Evolutionary conservation across 2,797 vertebrate genomes (phyloP), one percentile per base, ranked within the genome.

Genomic region (Zalophus californianus): DNA sequence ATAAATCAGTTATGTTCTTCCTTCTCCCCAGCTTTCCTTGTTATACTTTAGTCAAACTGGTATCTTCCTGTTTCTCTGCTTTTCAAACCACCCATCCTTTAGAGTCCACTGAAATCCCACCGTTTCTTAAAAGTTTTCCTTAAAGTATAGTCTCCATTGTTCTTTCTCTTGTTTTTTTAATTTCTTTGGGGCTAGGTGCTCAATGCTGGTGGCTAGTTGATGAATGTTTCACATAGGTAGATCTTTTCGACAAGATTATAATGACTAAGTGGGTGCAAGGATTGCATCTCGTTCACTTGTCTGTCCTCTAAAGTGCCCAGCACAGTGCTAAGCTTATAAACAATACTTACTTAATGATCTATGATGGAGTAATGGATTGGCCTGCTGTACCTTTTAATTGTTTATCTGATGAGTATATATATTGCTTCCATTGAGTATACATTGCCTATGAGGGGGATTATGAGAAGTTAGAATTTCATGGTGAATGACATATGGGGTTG

Each of bases 401-500:
- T 87, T 96, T 86, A 38, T 86, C 86, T 93, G 44, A 48, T 56
- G 16, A 82, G 16, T 80, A 86, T 73, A 86, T 73, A 25, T 84
- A 52, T 79, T 82, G n/a, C 5, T 84, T 88, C 64, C n/a, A 68
- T 68, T 21, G 66, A 35, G 66, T 35, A 68, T 10, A 68, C 35
- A 68, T 68, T 35, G n/a, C 66, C 20, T 29, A 29, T 86, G 50
- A 88, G 7, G 66, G 29, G 41, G 20, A 90, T 90, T 93, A 75
- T 73, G 66, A 95, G 21, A 35, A 64, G 29, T 75, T 5, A 41
- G 15, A 52, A 64, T 97, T 93, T 56, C 52, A 41, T 70, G 23
- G 66, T 94, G 68, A 72, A 92, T 95, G 35, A 89, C 86, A 88
- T 93, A 83, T 86, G 21, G n/a, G 32, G 48, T 92, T 95, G 68